phyloP scores from a whole-genome alignment of 2,113 vertebrate genomes.

The Lophura nycthemera region DNA sequence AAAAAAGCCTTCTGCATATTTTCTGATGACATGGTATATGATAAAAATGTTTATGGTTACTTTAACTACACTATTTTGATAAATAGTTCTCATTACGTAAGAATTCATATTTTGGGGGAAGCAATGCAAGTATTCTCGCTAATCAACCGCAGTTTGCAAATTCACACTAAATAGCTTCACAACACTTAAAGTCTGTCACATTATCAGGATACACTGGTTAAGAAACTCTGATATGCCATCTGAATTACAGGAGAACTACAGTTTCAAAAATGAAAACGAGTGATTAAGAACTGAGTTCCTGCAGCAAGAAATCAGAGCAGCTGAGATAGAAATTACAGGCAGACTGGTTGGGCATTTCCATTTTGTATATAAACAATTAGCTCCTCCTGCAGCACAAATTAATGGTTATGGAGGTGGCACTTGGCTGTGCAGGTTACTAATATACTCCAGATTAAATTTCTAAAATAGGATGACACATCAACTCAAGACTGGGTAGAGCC shows the following conservation, averaged over 20 bases:
- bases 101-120: not conserved
- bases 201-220: not conserved
- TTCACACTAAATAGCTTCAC: not conserved
- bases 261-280: not conserved
- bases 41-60: not conserved
- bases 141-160: not conserved
- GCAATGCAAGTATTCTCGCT: not conserved
- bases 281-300: not conserved
- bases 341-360: not conserved
- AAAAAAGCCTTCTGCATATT: not conserved
- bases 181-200: not conserved
- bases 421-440: constrained; percentile 18
- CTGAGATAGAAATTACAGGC: not conserved
- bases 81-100: not conserved
- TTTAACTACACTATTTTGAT: not conserved
- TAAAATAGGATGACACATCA: not conserved
- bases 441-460: constrained; percentile 29
- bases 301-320: not conserved
- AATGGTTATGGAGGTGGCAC: not conserved
- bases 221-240: not conserved
- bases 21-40: no score
- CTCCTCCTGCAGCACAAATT: not conserved
- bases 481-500: constrained; percentile 44
- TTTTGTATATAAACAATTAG: constrained; percentile 23
- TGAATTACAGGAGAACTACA: not conserved